Percentiles rank a stretch among this genome's conserved stretches.
Evolutionary conservation across 2,888 invertebrate species (phyloP).

Genomic region (Heliconius sara): DNA sequence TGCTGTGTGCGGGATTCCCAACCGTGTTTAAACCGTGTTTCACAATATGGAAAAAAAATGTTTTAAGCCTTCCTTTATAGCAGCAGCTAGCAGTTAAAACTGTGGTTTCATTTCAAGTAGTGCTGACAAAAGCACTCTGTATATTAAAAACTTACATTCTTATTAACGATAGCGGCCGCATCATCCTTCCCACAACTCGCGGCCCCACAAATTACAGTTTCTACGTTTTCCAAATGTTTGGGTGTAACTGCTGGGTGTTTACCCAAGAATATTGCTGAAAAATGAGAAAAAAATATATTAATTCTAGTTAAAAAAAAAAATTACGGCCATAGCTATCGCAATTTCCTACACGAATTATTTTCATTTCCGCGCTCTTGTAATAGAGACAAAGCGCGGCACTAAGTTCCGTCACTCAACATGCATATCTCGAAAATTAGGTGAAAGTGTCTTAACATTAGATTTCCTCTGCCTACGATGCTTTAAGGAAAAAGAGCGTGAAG

Average conservation of each 20-base stretch:
- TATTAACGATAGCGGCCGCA: conserved; percentile 70
- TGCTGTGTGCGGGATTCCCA: too few species aligned
- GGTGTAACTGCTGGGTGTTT: conserved; percentile 86
- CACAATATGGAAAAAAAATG: too few species aligned
- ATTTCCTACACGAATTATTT: too few species aligned
- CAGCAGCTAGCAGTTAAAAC: too few species aligned
- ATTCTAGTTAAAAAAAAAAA: background rate
- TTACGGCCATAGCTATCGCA: too few species aligned
- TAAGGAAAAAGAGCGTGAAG: too few species aligned
- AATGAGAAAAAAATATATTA: background rate
- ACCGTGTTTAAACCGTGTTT: too few species aligned
- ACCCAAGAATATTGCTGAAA: conserved; percentile 88
- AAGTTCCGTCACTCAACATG: background rate
- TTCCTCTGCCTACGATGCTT: too few species aligned
- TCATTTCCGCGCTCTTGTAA: background rate
- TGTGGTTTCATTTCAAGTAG: too few species aligned
- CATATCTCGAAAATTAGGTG: background rate
- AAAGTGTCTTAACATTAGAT: too few species aligned
- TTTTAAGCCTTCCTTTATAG: too few species aligned
- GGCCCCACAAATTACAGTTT: conserved; percentile 85
- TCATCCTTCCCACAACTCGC: conserved; percentile 87
- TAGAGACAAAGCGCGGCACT: background rate
- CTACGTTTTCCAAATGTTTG: conserved; percentile 83
- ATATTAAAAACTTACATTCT: conserved; percentile 64
- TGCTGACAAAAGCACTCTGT: too few species aligned